phyloP scores from a whole-genome alignment of 2,113 vertebrate genomes.

The Strix aluco region DNA sequence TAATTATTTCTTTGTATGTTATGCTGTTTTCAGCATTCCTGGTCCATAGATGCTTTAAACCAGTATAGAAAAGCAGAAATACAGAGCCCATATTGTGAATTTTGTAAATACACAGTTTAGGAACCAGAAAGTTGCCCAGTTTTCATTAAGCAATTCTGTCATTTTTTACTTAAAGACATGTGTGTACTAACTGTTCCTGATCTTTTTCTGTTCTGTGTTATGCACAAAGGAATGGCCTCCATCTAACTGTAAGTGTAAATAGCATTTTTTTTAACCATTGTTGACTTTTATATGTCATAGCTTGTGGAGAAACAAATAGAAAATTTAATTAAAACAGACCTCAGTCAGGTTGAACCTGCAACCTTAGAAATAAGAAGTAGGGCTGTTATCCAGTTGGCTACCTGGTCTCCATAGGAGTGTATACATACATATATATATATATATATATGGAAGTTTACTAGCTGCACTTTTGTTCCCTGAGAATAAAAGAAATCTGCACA shows the following conservation, averaged over 20 bases:
- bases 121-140: background rate
- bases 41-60: background rate
- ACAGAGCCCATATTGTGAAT: background rate
- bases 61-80: background rate
- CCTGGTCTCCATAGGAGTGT: background rate
- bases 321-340: conserved; percentile 18
- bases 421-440: background rate
- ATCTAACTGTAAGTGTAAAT: background rate
- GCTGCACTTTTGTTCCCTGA: background rate
- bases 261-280: background rate
- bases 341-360: background rate
- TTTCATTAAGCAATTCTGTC: background rate
- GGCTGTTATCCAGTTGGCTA: background rate
- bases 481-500: background rate
- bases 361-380: background rate
- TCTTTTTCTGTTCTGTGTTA: background rate
- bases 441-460: background rate
- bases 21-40: background rate
- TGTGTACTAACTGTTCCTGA: background rate
- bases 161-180: background rate
- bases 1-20: background rate
- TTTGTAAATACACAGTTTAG: background rate
- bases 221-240: background rate
- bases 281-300: background rate
- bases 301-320: background rate